Conservation (phyloP, 2,113 vertebrate genomes). For the Myanophis thanlyinensis region DNA sequence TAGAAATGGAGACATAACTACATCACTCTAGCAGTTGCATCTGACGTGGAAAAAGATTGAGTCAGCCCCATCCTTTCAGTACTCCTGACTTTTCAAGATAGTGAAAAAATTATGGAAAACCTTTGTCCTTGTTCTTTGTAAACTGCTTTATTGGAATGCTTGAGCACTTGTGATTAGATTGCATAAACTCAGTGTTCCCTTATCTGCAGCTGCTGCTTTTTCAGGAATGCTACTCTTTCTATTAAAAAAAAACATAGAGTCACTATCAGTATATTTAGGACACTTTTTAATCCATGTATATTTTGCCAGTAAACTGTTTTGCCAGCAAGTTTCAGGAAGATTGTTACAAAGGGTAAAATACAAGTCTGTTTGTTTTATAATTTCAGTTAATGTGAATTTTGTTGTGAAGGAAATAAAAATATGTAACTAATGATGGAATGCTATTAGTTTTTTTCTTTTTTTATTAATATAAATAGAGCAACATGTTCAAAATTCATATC, state of each 20-base stretch:
- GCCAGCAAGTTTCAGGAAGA: background rate
- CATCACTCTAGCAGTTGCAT: background rate
- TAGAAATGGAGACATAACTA: background rate
- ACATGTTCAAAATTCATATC: no score
- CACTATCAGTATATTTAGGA: background rate
- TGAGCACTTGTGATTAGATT: background rate
- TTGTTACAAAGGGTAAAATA: background rate
- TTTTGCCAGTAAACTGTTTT: background rate
- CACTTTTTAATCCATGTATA: background rate
- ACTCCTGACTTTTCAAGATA: background rate
- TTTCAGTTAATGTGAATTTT: background rate
- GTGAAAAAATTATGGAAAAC: background rate
- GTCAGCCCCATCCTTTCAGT: background rate
- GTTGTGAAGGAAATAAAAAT: background rate
- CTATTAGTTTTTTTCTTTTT: background rate
- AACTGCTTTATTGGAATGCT: background rate
- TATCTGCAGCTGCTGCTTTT: background rate
- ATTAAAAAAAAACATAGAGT: background rate
- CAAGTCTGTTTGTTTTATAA: background rate
- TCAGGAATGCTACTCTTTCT: background rate
- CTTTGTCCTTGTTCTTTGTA: background rate
- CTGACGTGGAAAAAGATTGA: background rate
- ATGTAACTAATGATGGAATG: background rate
- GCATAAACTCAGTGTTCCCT: background rate
- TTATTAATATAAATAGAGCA: no score